Percentiles rank a stretch among this genome's conserved stretches.
Conservation (phyloP, 2,113 vertebrate genomes). For the Prunella himalayana region DNA sequence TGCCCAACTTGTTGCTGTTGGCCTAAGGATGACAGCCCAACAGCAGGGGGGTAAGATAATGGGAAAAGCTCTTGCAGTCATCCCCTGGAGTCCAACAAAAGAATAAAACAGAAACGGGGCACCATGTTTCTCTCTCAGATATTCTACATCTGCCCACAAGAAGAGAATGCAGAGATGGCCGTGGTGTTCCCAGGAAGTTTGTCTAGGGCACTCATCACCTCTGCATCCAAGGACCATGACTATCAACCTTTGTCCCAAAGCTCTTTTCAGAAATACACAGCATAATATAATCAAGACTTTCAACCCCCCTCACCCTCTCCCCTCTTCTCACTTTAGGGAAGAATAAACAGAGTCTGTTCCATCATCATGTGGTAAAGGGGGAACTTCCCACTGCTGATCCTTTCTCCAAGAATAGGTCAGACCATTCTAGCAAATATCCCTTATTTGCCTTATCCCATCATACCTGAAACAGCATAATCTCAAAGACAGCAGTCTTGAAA, state of each 20-base stretch:
- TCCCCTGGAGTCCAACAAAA: neutral
- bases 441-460: neutral
- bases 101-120: neutral
- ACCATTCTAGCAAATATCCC: neutral
- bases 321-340: neutral
- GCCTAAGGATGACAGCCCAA: neutral
- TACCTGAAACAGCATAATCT: neutral
- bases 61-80: neutral
- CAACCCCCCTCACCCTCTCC: neutral
- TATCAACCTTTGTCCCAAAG: neutral
- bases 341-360: neutral
- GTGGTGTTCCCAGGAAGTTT: neutral
- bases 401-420: neutral
- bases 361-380: neutral
- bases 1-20: neutral
- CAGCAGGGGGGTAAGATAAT: constrained; percentile 33
- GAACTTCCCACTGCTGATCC: neutral
- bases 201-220: neutral
- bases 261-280: neutral
- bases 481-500: neutral
- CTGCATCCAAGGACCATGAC: neutral
- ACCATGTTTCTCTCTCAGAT: neutral
- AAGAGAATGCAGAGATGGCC: rapidly evolving
- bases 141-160: neutral
- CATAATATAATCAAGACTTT: neutral